Evolutionary conservation across 2,797 vertebrate genomes (phyloP).

Genomic region (Peromyscus attwateri): DNA sequence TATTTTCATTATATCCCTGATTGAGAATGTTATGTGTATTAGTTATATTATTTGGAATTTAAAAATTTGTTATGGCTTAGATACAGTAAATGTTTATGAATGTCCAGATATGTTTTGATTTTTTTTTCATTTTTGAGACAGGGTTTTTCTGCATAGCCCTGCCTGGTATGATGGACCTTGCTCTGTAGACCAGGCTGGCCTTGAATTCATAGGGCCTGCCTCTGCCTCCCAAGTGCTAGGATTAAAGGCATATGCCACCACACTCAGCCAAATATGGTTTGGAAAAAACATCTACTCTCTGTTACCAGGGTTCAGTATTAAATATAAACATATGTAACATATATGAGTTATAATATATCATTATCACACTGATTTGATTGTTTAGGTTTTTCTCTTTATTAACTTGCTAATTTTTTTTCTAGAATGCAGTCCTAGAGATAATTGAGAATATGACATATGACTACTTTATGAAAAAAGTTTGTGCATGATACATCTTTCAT

Average conservation of each 20-base stretch:
- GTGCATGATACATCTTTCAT: not conserved
- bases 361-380: not conserved
- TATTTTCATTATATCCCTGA: constrained; percentile 3
- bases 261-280: not conserved
- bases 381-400: not conserved
- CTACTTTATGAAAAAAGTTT: not conserved
- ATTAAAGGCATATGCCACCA: not conserved
- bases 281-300: not conserved
- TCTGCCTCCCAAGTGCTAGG: not conserved
- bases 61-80: not conserved
- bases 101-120: not conserved
- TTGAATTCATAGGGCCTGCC: not conserved
- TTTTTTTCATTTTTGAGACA: not conserved
- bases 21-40: not conserved
- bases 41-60: not conserved
- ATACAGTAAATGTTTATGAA: not conserved
- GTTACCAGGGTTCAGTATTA: not conserved
- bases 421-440: not conserved
- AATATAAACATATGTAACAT: constrained; percentile 3
- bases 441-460: not conserved
- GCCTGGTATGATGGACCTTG: not conserved
- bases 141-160: not conserved
- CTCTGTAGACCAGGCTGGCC: not conserved
- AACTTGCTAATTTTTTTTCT: not conserved
- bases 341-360: not conserved